These are phyloP conservation scores for Murina feae DNA, from an alignment of 2,113 vertebrate species.

Conservation along the genomic window DNA sequence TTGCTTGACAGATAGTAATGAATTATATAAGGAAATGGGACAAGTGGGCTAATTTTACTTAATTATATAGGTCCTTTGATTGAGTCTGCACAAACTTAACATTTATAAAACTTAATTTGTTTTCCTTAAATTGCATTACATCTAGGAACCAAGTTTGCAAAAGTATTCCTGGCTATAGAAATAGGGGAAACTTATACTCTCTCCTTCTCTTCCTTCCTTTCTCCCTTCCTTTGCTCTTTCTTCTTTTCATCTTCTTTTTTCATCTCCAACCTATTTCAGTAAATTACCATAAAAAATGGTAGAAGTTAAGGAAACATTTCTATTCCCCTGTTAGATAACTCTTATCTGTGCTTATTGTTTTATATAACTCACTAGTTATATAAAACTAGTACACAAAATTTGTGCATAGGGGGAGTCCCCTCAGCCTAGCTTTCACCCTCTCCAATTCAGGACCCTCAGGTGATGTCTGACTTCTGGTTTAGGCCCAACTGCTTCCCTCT, in stretches of 20 bases:
- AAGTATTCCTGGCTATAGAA: neutral
- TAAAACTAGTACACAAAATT: too few species aligned
- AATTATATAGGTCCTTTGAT: constrained; percentile 41
- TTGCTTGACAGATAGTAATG: neutral
- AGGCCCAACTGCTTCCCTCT: too few species aligned
- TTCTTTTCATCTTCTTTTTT: too few species aligned
- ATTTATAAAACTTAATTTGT: constrained; percentile 43
- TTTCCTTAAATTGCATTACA: neutral
- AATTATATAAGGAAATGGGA: constrained; percentile 12
- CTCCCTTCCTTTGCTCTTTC: neutral
- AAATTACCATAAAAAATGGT: neutral
- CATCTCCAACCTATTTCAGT: neutral
- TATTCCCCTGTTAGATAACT: neutral
- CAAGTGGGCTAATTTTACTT: constrained; percentile 45
- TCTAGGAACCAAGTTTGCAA: neutral
- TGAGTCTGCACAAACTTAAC: constrained; percentile 16
- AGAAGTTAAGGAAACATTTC: neutral
- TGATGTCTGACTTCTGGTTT: too few species aligned
- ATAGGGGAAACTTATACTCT: neutral
- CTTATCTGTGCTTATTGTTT: neutral
- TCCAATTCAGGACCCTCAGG: too few species aligned
- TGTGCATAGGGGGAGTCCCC: too few species aligned
- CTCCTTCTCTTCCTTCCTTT: neutral
- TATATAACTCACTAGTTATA: neutral
- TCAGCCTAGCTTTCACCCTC: too few species aligned